Evolutionary conservation across 2,797 vertebrate genomes (phyloP).

Genomic region (Mormyrus proboscirostris): DNA sequence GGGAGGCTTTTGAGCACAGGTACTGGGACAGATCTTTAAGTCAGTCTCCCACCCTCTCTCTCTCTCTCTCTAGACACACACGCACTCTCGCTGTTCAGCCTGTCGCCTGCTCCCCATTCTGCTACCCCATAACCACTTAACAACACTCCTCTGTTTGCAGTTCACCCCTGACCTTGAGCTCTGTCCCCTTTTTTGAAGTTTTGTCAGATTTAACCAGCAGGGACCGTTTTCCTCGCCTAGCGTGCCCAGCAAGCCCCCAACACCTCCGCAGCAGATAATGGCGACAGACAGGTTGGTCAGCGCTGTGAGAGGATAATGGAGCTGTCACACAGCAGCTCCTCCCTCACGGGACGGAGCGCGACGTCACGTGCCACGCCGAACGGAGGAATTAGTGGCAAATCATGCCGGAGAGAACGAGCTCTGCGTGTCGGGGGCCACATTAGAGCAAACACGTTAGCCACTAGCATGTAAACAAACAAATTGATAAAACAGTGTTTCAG

Average conservation of each 20-base stretch:
- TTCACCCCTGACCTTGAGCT: neutral
- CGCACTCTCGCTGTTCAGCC: constrained; percentile 49
- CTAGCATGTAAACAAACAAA: neutral
- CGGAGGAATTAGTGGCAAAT: neutral
- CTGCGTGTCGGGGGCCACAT: neutral
- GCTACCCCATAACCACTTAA: neutral
- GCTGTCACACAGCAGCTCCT: neutral
- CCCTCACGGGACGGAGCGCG: neutral
- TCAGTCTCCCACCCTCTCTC: neutral
- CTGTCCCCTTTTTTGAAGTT: neutral
- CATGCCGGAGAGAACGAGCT: neutral
- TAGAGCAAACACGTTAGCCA: neutral
- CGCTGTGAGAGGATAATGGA: neutral
- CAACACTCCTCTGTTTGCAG: neutral
- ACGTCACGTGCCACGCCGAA: neutral
- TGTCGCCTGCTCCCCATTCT: constrained; percentile 28
- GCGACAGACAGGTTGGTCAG: neutral
- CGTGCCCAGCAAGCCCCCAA: neutral
- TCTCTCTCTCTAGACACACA: constrained; percentile 1
- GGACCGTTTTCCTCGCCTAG: neutral
- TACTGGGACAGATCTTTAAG: neutral
- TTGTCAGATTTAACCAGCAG: neutral
- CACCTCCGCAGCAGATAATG: neutral
- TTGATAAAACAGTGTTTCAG: neutral
- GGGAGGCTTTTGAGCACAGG: neutral